Conservation (phyloP, 2,888 invertebrate species). For the Nomada ferruginata region DNA sequence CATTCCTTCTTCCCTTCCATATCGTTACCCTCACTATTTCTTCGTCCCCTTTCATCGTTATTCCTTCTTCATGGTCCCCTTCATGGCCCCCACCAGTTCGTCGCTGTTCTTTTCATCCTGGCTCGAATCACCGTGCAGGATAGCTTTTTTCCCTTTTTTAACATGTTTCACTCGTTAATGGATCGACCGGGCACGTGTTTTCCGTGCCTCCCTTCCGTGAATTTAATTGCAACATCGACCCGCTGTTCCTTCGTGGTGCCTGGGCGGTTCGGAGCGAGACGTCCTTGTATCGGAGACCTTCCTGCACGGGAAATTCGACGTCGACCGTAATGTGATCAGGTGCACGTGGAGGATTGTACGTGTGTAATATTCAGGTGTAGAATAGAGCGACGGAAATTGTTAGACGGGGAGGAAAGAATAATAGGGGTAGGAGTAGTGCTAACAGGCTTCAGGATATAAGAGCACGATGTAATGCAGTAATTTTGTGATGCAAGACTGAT, state of each 20-base stretch:
- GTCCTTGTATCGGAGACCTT: conserved; percentile 43
- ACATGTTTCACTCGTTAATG: not conserved
- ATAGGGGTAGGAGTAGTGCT: not conserved
- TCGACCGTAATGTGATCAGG: not conserved
- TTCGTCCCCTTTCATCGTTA: conserved; percentile 19
- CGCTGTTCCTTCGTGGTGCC: conserved; percentile 7
- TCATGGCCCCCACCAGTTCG: not conserved
- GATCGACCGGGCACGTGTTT: conserved; percentile 17
- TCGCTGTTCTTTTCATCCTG: conserved; percentile 13
- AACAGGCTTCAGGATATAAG: too few species aligned
- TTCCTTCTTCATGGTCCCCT: conserved; percentile 32
- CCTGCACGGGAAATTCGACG: conserved; percentile 20
- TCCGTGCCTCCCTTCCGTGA: conserved; percentile 39
- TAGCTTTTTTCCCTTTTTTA: not conserved
- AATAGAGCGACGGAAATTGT: not conserved
- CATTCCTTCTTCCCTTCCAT: conserved; percentile 12
- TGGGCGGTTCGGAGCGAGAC: conserved; percentile 23
- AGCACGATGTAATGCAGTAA: too few species aligned
- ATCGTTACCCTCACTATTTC: conserved; percentile 32
- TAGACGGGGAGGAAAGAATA: not conserved
- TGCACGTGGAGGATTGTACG: not conserved
- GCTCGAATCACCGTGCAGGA: not conserved
- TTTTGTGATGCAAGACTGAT: too few species aligned
- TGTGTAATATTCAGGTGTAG: not conserved
- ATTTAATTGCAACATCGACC: conserved; percentile 19